These are phyloP conservation scores for Prorops nasuta DNA, from an alignment of 1,140 invertebrate species.

Conservation along the genomic window DNA sequence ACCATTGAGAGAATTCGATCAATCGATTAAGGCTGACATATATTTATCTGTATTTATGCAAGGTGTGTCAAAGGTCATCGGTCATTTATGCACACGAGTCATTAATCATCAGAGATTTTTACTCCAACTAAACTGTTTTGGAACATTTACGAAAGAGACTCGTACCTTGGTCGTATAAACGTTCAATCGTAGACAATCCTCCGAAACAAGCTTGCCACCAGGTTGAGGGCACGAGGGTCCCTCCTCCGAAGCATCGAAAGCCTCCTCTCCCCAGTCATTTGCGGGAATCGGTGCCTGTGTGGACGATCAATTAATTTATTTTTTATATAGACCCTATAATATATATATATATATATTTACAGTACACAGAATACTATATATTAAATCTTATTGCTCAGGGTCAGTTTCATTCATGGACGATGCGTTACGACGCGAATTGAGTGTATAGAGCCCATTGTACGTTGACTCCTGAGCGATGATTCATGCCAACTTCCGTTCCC, in stretches of 20 bases:
- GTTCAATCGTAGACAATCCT: constrained; percentile 71
- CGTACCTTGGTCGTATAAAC: constrained; percentile 61
- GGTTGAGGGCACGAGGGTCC: constrained; percentile 39
- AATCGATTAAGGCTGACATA: not conserved
- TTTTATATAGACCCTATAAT: no score
- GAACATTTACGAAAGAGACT: not conserved
- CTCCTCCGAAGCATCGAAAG: constrained; percentile 41
- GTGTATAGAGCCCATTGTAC: not conserved
- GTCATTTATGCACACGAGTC: not conserved
- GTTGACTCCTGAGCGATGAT: not conserved
- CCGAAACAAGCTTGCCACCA: constrained; percentile 30
- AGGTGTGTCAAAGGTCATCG: not conserved
- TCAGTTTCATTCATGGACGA: not conserved
- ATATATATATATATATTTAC: no score
- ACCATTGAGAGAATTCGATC: not conserved
- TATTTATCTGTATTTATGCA: not conserved
- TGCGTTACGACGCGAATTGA: not conserved
- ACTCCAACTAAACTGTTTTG: not conserved
- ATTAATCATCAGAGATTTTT: not conserved
- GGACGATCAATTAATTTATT: no score
- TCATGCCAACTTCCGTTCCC: no score
- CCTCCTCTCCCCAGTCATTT: constrained; percentile 51
- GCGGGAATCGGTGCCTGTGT: constrained; percentile 56
- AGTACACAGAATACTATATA: no score
- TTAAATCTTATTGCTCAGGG: no score